phyloP scores from a whole-genome alignment of 2,113 vertebrate species.

The Alethe diademata region DNA sequence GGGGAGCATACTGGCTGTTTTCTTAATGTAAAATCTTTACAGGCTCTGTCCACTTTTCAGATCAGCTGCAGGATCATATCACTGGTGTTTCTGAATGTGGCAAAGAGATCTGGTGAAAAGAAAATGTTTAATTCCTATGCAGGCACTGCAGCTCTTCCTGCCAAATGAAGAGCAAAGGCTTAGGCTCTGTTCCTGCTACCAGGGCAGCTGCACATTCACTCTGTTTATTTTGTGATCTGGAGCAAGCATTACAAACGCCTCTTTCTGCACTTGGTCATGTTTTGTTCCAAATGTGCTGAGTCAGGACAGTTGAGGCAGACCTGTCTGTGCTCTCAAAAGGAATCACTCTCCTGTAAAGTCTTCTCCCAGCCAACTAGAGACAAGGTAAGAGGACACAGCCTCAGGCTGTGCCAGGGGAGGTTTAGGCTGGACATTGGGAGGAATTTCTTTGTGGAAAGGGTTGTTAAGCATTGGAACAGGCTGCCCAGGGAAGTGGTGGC shows the following conservation, averaged over 20 bases:
- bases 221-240: neutral
- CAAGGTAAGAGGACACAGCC: neutral
- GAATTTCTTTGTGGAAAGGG: neutral
- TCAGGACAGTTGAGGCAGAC: neutral
- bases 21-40: neutral
- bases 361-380: neutral
- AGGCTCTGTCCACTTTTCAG: neutral
- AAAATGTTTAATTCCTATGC: neutral
- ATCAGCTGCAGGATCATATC: neutral
- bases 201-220: neutral
- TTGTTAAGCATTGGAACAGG: neutral
- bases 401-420: neutral
- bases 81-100: neutral
- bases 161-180: neutral
- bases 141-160: neutral
- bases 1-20: neutral
- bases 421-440: neutral
- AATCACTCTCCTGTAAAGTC: neutral
- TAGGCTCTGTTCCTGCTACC: neutral
- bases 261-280: neutral
- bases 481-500: neutral
- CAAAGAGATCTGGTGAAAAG: neutral
- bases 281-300: neutral
- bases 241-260: neutral
- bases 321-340: neutral